Conservation (phyloP, 2,888 invertebrate genomes). For the Nowickia ferox region DNA sequence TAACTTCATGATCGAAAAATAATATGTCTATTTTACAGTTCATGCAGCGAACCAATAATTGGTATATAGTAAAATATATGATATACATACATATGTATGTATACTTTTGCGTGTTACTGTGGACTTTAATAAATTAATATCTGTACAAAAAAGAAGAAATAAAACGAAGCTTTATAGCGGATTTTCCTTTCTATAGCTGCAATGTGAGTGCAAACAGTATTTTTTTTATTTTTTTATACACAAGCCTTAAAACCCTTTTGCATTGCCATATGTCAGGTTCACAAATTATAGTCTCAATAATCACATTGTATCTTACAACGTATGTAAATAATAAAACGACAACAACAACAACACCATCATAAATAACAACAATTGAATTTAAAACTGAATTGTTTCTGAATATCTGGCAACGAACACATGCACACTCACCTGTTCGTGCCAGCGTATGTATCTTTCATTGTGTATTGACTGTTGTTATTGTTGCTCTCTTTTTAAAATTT, state of each 20-base stretch:
- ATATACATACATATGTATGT: constrained; percentile 5
- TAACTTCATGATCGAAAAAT: too few species aligned
- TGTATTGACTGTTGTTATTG: constrained; percentile 7
- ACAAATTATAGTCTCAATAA: constrained; percentile 75
- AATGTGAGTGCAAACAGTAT: constrained; percentile 12
- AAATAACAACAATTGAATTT: constrained; percentile 61
- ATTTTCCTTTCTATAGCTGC: constrained; percentile 26
- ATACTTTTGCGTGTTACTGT: constrained; percentile 64
- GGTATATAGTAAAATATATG: too few species aligned
- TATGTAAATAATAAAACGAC: not conserved
- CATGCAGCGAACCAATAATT: too few species aligned
- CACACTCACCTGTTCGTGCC: constrained; percentile 62
- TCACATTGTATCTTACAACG: constrained; percentile 71
- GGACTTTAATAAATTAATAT: constrained; percentile 56
- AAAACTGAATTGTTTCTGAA: constrained; percentile 59
- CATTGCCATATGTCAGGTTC: constrained; percentile 71
- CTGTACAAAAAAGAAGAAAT: constrained; percentile 14
- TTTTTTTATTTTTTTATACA: constrained; percentile 10
- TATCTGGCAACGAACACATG: constrained; percentile 46
- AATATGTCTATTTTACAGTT: too few species aligned
- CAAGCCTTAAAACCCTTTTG: constrained; percentile 52
- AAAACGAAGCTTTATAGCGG: constrained; percentile 50
- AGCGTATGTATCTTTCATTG: constrained; percentile 37
- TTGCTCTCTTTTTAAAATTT: constrained; percentile 12
- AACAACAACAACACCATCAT: constrained; percentile 37